Evolutionary conservation across 2,797 vertebrate genomes (phyloP), one percentile per base, ranked within the genome.

Genomic region (Coilia nasus): DNA sequence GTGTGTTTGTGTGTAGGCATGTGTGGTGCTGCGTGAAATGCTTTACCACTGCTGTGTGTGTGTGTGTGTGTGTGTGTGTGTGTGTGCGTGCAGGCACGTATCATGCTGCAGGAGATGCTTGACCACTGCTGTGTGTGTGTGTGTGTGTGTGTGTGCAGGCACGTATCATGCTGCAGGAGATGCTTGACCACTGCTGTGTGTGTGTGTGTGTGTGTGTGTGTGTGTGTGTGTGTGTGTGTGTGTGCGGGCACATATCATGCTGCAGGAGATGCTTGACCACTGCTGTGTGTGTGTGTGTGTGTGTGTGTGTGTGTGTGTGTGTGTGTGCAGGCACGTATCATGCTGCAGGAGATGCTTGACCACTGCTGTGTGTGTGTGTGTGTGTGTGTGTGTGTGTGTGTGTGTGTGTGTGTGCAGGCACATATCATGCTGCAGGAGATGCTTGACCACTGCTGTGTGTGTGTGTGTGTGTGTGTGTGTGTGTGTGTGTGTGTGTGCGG

Each of bases 361-460:
- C 46, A 47, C 10, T 47, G 4, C 10, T 47, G 46, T 47, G 46
- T 14, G 59, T n/a, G 59, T 19, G 59, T 1, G 59, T 19, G 19
- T 19, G 46, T 47, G 46, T 47, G 46, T 60, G 17, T 14, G 17
- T 47, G 4, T 47, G 46, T 10, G 10, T 47, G 46, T 10, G 3
- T 47, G 46, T 47, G 46, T 14, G 59, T n/a, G 59, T 19, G 59
- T 1, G 59, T 19, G 19, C 6, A 17, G 25, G 28, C 28, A 14
- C 31, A 25, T 14, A 14, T 19, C 15, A 17, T 57, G 60, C 60
- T 7, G 21, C 60, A 64, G 62, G 23, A 64, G 62, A 0, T 11
- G 10, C 62, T 64, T 64, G 62, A 64, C 62, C 62, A 64, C 62
- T 25, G 23, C 62, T 64, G 67, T 35, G 67, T 35, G 31, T 75